These are phyloP conservation scores for Molanna angustata DNA, from an alignment of 2,888 invertebrate genomes.

Conservation along the genomic window DNA sequence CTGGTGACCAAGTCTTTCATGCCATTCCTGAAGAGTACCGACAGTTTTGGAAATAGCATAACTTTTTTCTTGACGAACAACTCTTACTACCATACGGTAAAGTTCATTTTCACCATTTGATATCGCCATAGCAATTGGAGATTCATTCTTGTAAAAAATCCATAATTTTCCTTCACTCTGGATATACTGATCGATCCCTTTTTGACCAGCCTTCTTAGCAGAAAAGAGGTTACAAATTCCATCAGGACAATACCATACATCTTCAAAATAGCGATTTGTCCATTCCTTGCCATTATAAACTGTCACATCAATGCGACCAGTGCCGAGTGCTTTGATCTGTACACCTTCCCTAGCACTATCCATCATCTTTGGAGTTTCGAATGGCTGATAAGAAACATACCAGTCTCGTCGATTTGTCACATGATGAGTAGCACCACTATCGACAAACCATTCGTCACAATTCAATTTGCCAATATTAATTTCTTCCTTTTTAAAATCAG, in stretches of 20 bases:
- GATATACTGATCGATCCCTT: not conserved
- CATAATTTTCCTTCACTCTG: not conserved
- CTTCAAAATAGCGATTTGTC: not conserved
- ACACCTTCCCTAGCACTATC: not conserved
- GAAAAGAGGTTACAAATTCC: not conserved
- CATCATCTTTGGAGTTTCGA: not conserved
- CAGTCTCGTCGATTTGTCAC: not conserved
- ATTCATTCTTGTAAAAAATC: not conserved
- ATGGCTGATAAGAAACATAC: not conserved
- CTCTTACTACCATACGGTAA: no score
- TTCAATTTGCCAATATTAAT: not conserved
- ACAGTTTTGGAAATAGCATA: no score
- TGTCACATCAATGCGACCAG: not conserved
- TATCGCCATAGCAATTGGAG: not conserved
- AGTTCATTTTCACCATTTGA: no score
- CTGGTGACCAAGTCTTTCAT: no score
- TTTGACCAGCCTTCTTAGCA: not conserved
- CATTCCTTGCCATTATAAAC: not conserved
- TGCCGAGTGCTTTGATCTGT: not conserved
- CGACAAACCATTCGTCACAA: not conserved
- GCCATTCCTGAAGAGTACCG: no score
- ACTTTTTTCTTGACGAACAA: no score
- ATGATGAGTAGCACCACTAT: conserved; percentile 1
- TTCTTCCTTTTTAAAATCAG: not conserved
- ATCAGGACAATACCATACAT: not conserved